Evolutionary conservation across 2,113 vertebrate genomes (phyloP).

Genomic region (Lophius piscatorius): DNA sequence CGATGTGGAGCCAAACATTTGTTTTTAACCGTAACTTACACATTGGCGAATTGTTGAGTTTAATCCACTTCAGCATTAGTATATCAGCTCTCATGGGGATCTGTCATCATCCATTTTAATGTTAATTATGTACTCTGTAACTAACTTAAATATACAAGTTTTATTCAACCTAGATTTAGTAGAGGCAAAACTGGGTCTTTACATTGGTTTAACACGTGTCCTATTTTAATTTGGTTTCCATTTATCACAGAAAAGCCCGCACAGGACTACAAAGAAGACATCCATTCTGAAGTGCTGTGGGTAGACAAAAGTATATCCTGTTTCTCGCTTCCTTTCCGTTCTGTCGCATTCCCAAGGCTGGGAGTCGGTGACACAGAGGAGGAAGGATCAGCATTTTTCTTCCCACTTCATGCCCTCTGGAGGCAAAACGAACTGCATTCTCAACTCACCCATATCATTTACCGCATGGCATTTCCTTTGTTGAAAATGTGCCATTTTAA

Average conservation of each 20-base stretch:
- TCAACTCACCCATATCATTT: slow-evolving; percentile 39
- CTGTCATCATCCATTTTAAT: slow-evolving; percentile 37
- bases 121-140: slow-evolving; percentile 49
- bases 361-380: slow-evolving; percentile 55
- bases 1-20: slow-evolving; percentile 4
- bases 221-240: slow-evolving; percentile 37
- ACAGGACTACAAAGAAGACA: slow-evolving; percentile 37
- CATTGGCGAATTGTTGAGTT: slow-evolving; percentile 54
- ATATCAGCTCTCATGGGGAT: slow-evolving; percentile 41
- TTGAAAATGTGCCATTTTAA: slow-evolving; percentile 33
- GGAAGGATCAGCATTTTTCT: slow-evolving; percentile 71
- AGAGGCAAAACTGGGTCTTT: slow-evolving; percentile 31
- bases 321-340: slow-evolving; percentile 65
- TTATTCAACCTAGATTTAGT: slow-evolving; percentile 40
- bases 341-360: slow-evolving; percentile 65
- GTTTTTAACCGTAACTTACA: slow-evolving; percentile 37
- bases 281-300: slow-evolving; percentile 47
- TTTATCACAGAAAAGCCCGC: slow-evolving; percentile 48
- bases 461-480: slow-evolving; percentile 58
- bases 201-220: slow-evolving; percentile 14
- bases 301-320: slow-evolving; percentile 76
- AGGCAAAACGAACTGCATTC: slow-evolving; percentile 43
- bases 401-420: slow-evolving; percentile 46
- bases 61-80: slow-evolving; percentile 39
- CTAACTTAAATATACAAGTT: slow-evolving; percentile 11